Base-by-base conservation (phyloP, 2,113 vertebrate genomes). In the Microcebus tavaratra region DNA sequence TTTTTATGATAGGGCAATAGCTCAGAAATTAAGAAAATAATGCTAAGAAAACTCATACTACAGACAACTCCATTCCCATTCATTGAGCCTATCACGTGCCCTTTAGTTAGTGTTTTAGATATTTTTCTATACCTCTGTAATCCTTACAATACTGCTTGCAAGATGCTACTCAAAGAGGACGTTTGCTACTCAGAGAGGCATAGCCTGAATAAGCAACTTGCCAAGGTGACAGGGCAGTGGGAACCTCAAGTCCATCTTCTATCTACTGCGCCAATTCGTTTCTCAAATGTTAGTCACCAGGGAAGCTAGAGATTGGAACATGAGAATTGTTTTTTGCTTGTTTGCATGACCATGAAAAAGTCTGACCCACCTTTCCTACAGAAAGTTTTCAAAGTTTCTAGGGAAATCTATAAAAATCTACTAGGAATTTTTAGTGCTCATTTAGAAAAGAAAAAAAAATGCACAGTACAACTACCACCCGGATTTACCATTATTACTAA, bases 311-410 rank as follows among this genome's bases (percentile, higher is more conserved):
- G 20, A 79, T 5, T 8, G 10, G 6, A 89, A 42, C 27, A 48
- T 59, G 55, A 88, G 13, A 76, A 73, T 42, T 90, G 20, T 67
- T 72, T 42, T 55, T 18, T 88, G 18, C 83, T 75, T 94, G 4
- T 91, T 88, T 72, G 7, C 48, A 63, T 67, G 36, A 72, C 21
- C 18, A n/a, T 3, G 13, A 50, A 81, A 45, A 81, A 55, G 18
- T 59, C 50, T 84, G 63, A 42, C 20, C 5, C 23, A 53, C 4
- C 50, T 1, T 25, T 13, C 9, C 5, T 18, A 75, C n/a, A 50
- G 23, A 10, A 97, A 80, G 17, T n/a, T 85, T 75, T 83, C 57
- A 85, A 76, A 45, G 20, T 57, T 91, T 75, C 94, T 70, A 90
- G 67, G 73, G 9, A 93, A 80, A 29, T 75, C 23, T 85, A 57